phyloP scores from a whole-genome alignment of 2,888 invertebrate species.

The Lissocephala sabroskyi region DNA sequence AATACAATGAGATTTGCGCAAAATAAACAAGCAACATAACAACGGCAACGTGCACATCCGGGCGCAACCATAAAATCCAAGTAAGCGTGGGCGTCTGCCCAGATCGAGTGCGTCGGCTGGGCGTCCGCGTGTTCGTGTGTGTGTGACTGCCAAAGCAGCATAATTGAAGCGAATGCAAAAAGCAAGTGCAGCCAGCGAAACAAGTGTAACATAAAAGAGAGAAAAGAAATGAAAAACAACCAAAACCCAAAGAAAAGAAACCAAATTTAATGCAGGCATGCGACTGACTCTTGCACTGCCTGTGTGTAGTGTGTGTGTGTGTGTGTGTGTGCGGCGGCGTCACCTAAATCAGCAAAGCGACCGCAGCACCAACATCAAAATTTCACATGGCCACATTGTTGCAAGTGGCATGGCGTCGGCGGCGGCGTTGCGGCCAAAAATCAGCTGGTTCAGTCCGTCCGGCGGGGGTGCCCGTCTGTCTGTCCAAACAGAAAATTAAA shows the following conservation, averaged over 20 bases:
- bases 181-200: slow-evolving; percentile 31
- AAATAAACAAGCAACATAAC: slow-evolving; percentile 29
- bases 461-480: slow-evolving; percentile 7
- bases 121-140: slow-evolving; percentile 19
- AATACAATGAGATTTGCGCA: slow-evolving; percentile 45
- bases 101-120: no score
- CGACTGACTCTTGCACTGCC: not conserved
- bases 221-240: not conserved
- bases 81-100: not conserved
- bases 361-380: slow-evolving; percentile 23
- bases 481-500: not conserved
- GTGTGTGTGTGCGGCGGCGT: slow-evolving; percentile 26
- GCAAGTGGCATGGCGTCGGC: slow-evolving; percentile 14
- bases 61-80: slow-evolving; percentile 5
- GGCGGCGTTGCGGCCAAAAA: no score
- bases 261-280: slow-evolving; percentile 33
- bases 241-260: slow-evolving; percentile 1
- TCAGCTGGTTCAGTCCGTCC: slow-evolving; percentile 30
- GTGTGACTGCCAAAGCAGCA: slow-evolving; percentile 7
- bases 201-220: slow-evolving; percentile 40
- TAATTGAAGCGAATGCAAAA: slow-evolving; percentile 14
- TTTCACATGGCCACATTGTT: not conserved
- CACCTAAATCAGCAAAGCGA: slow-evolving; percentile 37
- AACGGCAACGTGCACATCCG: no score
- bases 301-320: slow-evolving; percentile 1